These are phyloP conservation scores for Hydrotaea diabolus DNA, from an alignment of 2,888 invertebrate genomes.

Conservation along the genomic window DNA sequence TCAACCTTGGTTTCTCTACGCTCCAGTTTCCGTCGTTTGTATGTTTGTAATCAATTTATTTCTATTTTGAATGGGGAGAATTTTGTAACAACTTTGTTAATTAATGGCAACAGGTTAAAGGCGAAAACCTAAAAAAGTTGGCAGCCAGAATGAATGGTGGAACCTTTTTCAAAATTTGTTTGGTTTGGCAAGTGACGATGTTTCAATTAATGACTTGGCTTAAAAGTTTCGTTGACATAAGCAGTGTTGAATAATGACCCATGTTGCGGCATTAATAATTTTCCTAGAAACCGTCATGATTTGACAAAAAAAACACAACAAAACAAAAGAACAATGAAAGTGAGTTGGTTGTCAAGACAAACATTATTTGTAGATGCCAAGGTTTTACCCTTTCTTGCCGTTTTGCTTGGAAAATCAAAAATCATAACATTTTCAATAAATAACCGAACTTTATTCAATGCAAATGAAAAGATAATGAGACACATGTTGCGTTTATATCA, in stretches of 20 bases:
- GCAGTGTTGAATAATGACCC: background rate
- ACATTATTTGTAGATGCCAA: background rate
- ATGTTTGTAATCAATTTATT: background rate
- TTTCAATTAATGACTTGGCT: background rate
- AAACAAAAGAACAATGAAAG: background rate
- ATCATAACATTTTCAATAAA: background rate
- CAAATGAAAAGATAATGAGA: too few relatives aligned
- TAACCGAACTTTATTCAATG: too few relatives aligned
- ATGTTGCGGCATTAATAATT: background rate
- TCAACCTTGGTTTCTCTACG: background rate
- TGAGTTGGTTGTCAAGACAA: too few relatives aligned
- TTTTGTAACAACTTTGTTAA: slow-evolving; percentile 12
- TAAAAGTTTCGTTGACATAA: background rate
- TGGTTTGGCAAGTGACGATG: background rate
- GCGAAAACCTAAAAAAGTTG: background rate
- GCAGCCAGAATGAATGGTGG: background rate
- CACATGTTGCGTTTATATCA: too few relatives aligned
- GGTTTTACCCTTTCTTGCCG: background rate
- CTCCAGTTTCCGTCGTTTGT: background rate
- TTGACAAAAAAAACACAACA: background rate
- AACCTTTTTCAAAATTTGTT: background rate
- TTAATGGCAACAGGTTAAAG: background rate
- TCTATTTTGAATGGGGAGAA: background rate
- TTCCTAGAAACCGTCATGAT: background rate
- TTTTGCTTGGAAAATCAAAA: too few relatives aligned